Evolutionary conservation across 2,888 invertebrate species (phyloP), one percentile per base, ranked within the genome.

Genomic region (Iselma pallidipennis): DNA sequence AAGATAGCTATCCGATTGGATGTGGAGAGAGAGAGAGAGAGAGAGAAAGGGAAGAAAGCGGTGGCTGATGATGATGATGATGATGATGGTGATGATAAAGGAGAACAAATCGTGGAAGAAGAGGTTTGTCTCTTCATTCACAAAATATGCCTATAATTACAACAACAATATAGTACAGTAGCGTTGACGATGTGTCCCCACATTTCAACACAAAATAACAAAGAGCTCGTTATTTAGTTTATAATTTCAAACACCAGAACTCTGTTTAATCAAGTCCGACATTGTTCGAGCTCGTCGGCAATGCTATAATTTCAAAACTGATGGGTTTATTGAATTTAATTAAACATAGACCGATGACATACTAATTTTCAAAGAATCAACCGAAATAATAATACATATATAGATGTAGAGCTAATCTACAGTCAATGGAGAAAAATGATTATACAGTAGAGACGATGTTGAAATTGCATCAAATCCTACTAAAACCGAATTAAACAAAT

Each of bases 1-100:
- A 77, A 76, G 79, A 78, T 78, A 75, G 76, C 76, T 79, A 74
- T 76, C 76, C 73, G 77, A 77, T 78, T 75, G 76, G 21, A 19
- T n/a, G n/a, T n/a, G n/a, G n/a, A n/a, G n/a, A n/a, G n/a, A n/a
- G n/a, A n/a, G n/a, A n/a, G n/a, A n/a, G n/a, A n/a, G n/a, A n/a
- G n/a, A n/a, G n/a, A n/a, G n/a, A n/a, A n/a, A n/a, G n/a, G n/a
- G n/a, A n/a, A n/a, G n/a, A n/a, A n/a, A n/a, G n/a, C n/a, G n/a
- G n/a, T n/a, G n/a, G n/a, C n/a, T n/a, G n/a, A n/a, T n/a, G n/a
- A n/a, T n/a, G n/a, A n/a, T n/a, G n/a, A n/a, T n/a, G n/a, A n/a
- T n/a, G n/a, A 21, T 4, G 45, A 12, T 16, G 37, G 16, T 2
- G 19, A 23, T 10, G 12, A 45, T 10, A 45, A 21, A 23, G 2